phyloP scores from a whole-genome alignment of 2,113 vertebrate species.

The Aptenodytes patagonicus region DNA sequence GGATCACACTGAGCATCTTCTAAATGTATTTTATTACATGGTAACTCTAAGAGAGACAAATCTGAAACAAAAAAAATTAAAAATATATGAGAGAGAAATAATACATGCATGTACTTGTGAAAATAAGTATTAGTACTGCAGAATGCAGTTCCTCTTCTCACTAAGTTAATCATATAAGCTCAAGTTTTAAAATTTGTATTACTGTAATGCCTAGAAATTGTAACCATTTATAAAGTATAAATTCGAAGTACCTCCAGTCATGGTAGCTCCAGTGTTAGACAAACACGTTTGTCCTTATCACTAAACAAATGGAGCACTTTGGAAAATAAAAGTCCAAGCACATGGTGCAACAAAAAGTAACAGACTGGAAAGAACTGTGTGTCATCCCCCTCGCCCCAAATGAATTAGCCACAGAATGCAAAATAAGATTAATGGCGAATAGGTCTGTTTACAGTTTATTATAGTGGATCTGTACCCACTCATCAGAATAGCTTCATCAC shows the following conservation, averaged over 20 bases:
- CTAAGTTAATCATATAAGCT: background rate
- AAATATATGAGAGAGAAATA: background rate
- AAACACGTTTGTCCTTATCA: background rate
- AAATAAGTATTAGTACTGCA: background rate
- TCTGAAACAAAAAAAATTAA: background rate
- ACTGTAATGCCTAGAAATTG: background rate
- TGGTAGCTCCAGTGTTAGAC: background rate
- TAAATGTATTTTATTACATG: background rate
- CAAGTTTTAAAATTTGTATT: background rate
- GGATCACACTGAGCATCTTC: background rate
- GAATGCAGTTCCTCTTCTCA: background rate
- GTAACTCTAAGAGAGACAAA: background rate
- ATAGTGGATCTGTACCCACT: background rate
- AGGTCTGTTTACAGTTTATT: background rate
- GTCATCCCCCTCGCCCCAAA: background rate
- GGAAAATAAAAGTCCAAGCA: background rate
- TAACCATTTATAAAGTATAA: background rate
- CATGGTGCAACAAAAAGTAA: background rate
- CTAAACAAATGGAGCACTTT: background rate
- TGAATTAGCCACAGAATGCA: background rate
- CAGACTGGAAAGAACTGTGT: background rate
- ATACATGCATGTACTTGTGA: background rate
- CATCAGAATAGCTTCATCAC: background rate
- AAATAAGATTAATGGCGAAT: background rate
- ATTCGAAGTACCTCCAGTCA: background rate